Conservation (phyloP, 2,888 invertebrate species). For the Xestia xanthographa region DNA sequence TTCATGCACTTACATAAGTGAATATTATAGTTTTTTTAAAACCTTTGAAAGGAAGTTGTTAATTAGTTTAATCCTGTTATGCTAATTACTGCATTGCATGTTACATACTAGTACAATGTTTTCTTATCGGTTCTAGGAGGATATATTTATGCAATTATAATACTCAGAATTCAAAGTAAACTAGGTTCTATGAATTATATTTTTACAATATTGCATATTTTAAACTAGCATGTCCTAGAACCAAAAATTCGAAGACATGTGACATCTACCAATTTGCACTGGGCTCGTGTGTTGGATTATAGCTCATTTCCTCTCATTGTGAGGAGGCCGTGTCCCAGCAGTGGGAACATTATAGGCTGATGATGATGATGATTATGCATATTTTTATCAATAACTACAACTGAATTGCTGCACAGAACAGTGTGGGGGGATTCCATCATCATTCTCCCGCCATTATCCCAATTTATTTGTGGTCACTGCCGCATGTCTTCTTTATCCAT, state of each 20-base stretch:
- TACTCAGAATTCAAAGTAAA: background rate
- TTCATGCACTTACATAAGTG: background rate
- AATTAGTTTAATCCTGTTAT: slow-evolving; percentile 3
- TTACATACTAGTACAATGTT: slow-evolving; percentile 19
- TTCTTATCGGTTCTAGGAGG: background rate
- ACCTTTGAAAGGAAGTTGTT: slow-evolving; percentile 10
- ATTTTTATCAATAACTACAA: background rate
- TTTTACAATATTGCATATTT: background rate
- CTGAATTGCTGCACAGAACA: background rate
- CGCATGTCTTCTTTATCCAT: background rate
- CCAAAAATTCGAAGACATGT: too few relatives aligned
- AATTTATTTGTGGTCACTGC: background rate
- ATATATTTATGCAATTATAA: slow-evolving; percentile 10
- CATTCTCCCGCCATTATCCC: background rate
- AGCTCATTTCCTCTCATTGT: too few relatives aligned
- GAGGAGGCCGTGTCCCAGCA: too few relatives aligned
- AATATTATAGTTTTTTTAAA: background rate
- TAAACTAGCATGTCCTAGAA: too few relatives aligned
- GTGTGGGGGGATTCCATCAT: background rate
- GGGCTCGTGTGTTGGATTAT: too few relatives aligned
- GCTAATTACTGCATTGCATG: slow-evolving; percentile 14
- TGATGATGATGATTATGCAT: too few relatives aligned
- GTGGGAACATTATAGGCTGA: too few relatives aligned
- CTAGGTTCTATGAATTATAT: background rate
- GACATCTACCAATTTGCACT: too few relatives aligned